Evolutionary conservation across 2,113 vertebrate species (phyloP).

Genomic region (Spea bombifrons): DNA sequence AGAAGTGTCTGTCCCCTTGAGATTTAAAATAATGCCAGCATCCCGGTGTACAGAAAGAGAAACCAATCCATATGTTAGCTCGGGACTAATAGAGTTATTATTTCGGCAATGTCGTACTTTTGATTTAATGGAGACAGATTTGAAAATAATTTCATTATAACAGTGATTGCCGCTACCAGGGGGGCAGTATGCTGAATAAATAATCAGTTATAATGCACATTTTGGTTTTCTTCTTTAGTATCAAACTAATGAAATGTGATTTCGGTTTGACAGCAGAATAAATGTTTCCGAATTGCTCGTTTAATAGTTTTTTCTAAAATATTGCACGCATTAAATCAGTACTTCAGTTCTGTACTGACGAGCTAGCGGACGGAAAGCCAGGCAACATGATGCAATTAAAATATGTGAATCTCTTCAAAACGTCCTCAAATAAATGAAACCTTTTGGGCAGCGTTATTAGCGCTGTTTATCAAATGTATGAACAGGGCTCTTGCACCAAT

Average conservation of each 20-base stretch:
- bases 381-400: neutral
- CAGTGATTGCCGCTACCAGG: too few species aligned
- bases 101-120: too few species aligned
- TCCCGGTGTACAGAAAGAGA: too few species aligned
- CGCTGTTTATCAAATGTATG: neutral
- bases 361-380: neutral
- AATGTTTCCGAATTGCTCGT: neutral
- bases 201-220: neutral
- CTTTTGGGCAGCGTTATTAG: neutral
- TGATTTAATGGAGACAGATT: too few species aligned
- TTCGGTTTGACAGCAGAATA: neutral
- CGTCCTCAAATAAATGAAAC: neutral
- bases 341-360: neutral
- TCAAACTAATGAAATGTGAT: constrained; percentile 3
- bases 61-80: too few species aligned
- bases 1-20: too few species aligned
- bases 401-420: constrained; percentile 1
- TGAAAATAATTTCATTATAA: too few species aligned
- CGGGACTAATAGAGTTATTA: too few species aligned
- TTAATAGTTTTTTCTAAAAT: constrained; percentile 1
- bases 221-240: neutral
- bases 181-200: too few species aligned
- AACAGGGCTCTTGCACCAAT: constrained; percentile 1
- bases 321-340: neutral
- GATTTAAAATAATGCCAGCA: too few species aligned